Conservation (phyloP, 2,113 vertebrate genomes). For the Ophiodon elongatus region DNA sequence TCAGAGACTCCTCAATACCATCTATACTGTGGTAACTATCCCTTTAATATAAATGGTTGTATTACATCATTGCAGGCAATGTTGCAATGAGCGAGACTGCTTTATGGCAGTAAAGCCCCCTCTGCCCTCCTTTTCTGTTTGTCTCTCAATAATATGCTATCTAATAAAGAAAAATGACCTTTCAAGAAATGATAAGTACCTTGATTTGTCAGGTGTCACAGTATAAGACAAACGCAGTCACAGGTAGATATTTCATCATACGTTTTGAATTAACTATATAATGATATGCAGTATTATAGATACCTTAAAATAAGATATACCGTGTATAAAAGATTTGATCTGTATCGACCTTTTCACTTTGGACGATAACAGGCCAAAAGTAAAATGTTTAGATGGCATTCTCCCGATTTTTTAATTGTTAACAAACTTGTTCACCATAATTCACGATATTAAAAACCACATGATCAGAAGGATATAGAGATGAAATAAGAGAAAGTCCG, state of each 20-base stretch:
- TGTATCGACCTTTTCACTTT: background rate
- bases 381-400: background rate
- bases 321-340: background rate
- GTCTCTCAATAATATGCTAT: background rate
- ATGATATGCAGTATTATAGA: background rate
- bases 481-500: background rate
- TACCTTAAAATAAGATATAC: background rate
- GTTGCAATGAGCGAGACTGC: background rate
- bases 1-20: background rate
- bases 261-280: background rate
- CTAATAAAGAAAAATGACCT: background rate
- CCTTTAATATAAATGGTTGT: background rate
- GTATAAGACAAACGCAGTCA: background rate
- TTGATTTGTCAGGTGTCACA: background rate
- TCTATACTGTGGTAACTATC: background rate
- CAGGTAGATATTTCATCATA: background rate
- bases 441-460: background rate
- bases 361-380: constrained; percentile 1
- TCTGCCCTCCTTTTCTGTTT: background rate
- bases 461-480: background rate
- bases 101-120: background rate
- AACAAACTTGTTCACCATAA: background rate
- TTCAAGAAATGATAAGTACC: too few relatives aligned
- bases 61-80: constrained; percentile 10
- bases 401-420: background rate